Conservation (phyloP, 2,113 vertebrate genomes). For the Astatoreochromis straeleni region DNA sequence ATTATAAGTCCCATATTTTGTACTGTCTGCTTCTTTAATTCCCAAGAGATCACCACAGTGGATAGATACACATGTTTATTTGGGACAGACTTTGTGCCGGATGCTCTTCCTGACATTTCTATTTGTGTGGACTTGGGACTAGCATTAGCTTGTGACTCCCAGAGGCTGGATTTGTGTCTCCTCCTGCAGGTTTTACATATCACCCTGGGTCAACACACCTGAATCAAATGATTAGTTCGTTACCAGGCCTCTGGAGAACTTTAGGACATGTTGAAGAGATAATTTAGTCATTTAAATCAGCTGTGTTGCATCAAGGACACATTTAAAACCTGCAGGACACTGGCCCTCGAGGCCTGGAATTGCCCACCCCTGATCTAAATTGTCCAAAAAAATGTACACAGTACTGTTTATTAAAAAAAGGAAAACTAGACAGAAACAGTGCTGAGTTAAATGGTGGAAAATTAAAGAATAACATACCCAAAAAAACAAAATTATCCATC, state of each 20-base stretch:
- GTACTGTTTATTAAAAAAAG: background rate
- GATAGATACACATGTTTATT: background rate
- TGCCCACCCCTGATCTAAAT: background rate
- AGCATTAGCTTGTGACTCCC: background rate
- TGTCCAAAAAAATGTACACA: background rate
- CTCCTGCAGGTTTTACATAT: background rate
- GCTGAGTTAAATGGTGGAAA: background rate
- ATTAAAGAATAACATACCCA: background rate
- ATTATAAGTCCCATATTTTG: background rate
- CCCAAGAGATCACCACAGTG: background rate
- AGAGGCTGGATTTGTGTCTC: background rate
- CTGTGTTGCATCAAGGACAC: background rate
- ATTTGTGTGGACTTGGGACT: background rate
- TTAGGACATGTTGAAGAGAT: background rate
- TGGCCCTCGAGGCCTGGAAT: background rate
- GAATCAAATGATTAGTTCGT: background rate
- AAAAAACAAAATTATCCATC: background rate
- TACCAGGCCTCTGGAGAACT: background rate
- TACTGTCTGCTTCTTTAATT: background rate
- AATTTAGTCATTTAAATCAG: background rate
- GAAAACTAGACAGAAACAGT: background rate
- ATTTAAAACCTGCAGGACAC: background rate
- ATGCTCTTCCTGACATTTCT: background rate
- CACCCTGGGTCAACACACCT: background rate
- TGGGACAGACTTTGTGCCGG: fast-evolving